Percentiles rank a stretch among this genome's conserved stretches.
phyloP scores from a whole-genome alignment of 2,888 invertebrate species.

The Coelogynopora nodosa region DNA sequence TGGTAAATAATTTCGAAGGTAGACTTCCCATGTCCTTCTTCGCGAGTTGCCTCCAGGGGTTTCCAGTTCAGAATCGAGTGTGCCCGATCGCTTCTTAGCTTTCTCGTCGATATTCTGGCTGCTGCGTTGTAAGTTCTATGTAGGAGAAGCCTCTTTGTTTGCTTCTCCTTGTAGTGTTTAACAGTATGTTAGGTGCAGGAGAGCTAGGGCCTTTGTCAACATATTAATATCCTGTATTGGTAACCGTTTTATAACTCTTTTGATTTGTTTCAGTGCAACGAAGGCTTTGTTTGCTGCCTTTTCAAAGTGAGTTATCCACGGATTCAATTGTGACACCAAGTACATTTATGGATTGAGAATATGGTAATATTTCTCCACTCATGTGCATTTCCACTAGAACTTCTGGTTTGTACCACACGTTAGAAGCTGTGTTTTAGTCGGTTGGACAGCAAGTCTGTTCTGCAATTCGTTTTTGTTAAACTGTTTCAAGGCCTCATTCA shows the following conservation, averaged over 20 bases:
- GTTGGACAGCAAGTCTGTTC: too few relatives aligned
- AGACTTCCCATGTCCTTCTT: background rate
- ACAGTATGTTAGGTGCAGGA: conserved; percentile 1
- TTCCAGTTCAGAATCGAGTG: background rate
- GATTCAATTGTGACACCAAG: conserved; percentile 4
- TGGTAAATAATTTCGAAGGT: background rate
- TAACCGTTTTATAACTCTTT: background rate
- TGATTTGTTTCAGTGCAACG: background rate
- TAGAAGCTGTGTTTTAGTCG: too few relatives aligned
- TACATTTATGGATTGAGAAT: background rate
- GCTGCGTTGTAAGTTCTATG: conserved; percentile 6
- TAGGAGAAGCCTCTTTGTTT: background rate
- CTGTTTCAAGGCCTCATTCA: too few relatives aligned
- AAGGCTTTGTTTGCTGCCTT: conserved; percentile 11
- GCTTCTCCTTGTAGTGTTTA: background rate
- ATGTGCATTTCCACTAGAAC: background rate
- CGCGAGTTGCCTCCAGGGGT: background rate
- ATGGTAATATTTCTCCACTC: background rate
- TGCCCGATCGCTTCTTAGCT: conserved; percentile 16
- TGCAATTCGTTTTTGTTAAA: too few relatives aligned
- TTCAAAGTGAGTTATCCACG: conserved; percentile 11
- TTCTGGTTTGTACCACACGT: too few relatives aligned
- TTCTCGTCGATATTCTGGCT: background rate
- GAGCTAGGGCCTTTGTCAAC: background rate
- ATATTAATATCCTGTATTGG: background rate